Percentiles rank a stretch among this genome's conserved stretches.
phyloP scores from a whole-genome alignment of 2,113 vertebrate genomes.

The Pseudonaja textilis region DNA sequence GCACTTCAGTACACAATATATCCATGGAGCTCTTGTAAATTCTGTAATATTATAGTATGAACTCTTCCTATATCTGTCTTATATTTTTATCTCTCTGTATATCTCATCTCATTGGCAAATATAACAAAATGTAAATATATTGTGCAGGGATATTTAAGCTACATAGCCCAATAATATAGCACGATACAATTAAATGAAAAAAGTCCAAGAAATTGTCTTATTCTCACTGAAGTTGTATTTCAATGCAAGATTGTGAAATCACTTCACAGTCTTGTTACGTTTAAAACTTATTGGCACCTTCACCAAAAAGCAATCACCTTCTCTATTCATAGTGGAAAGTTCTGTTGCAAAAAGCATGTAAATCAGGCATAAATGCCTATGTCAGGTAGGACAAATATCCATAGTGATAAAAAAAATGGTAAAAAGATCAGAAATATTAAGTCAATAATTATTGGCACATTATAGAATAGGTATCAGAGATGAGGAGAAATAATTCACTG shows the following conservation, averaged over 20 bases:
- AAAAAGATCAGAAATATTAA: not conserved
- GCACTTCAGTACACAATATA: not conserved
- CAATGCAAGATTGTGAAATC: not conserved
- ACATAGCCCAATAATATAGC: not conserved
- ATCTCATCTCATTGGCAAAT: not conserved
- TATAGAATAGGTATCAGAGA: not conserved
- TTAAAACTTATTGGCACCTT: not conserved
- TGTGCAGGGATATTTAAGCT: not conserved
- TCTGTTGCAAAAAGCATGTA: not conserved
- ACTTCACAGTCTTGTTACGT: not conserved
- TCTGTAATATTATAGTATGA: not conserved
- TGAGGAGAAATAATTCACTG: not conserved
- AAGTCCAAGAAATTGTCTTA: not conserved
- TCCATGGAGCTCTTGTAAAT: not conserved
- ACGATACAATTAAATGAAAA: not conserved
- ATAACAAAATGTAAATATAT: not conserved
- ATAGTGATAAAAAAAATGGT: not conserved
- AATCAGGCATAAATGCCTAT: not conserved
- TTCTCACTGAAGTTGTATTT: not conserved
- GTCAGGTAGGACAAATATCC: not conserved
- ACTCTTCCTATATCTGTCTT: not conserved
- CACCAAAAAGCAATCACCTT: not conserved
- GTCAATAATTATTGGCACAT: not conserved
- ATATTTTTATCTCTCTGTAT: not conserved
- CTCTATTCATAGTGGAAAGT: not conserved